phyloP scores from a whole-genome alignment of 2,113 vertebrate genomes.

The Melanotaenia duboulayi region DNA sequence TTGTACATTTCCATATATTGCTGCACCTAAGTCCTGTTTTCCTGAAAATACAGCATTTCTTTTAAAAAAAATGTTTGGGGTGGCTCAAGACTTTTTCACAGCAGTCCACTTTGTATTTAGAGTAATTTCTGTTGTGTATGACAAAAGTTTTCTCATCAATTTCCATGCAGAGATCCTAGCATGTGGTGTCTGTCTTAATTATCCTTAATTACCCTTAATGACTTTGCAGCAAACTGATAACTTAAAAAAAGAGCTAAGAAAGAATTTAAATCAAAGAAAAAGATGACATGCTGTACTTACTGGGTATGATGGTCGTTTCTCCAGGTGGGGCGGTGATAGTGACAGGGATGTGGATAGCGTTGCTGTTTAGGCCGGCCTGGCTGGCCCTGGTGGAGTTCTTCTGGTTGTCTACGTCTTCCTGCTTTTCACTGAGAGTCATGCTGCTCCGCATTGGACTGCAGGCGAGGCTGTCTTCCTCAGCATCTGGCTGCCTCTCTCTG shows the following conservation, averaged over 20 bases:
- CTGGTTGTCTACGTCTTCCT: conserved; percentile 94
- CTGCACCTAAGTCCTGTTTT: too few species aligned
- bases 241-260: background rate
- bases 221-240: conserved; percentile 14
- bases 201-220: background rate
- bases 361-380: conserved; percentile 82
- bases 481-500: conserved; percentile 86
- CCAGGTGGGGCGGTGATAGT: conserved; percentile 82
- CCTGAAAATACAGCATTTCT: too few species aligned
- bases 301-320: conserved; percentile 74
- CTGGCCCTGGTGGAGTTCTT: conserved; percentile 91
- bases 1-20: too few species aligned
- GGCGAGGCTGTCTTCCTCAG: conserved; percentile 74
- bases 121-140: background rate
- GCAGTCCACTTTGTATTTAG: background rate
- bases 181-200: conserved; percentile 8
- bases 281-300: conserved; percentile 44
- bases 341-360: conserved; percentile 87
- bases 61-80: background rate
- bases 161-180: background rate
- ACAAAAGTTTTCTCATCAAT: background rate
- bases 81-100: background rate
- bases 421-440: conserved; percentile 85
- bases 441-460: conserved; percentile 57
- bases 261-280: background rate